Evolutionary conservation across 92 coral and sea anemone genomes (phyloP), one percentile per base, ranked within the genome.

Genomic region (Zoanthus sansibaricus): DNA sequence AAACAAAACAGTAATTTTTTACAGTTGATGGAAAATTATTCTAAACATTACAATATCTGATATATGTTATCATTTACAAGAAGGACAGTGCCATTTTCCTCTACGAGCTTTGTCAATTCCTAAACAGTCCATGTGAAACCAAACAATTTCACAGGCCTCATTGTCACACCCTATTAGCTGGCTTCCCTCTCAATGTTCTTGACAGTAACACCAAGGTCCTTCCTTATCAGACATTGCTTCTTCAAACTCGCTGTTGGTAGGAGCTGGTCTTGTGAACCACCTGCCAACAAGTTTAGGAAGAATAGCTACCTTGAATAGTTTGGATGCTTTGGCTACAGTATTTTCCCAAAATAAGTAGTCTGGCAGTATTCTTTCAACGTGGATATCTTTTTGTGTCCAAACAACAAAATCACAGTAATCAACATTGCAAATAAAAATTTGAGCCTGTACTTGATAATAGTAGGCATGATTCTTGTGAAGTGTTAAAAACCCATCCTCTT

Each of bases 151-250:
- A 33, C 42, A 33, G 42, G 72, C 67, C 6, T 73, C 83, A 71
- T 88, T 91, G 25, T 91, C 90, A 91, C 94, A 91, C 13, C 92
- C 89, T 73, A 88, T 78, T 7, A 92, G 88, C 14, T 51, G 45
- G 80, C 87, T 88, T 56, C 90, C 92, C 25, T 84, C 90, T 33
- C 86, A 68, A 25, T 89, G 66, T 46, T 56, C 49, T 62, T 82
- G 80, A 56, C 92, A 86, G 52, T 78, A 70, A 87, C 91, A 77
- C 55, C 86, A 79, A 31, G 84, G 84, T 66, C 72, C 62, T 10
- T 11, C 55, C 55, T 7, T 10, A 49, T 49, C 55, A 49, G 7
- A 49, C 55, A 49, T 9, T 49, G 9, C 55, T 49, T 49, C 55
- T 49, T 49, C 55, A 74, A 66, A 66, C 71, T 37, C 42, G 21